These are phyloP conservation scores for Tethya wilhelma DNA, from an alignment of 37 sponge, comb jelly and placozoan species.

Conservation along the genomic window DNA sequence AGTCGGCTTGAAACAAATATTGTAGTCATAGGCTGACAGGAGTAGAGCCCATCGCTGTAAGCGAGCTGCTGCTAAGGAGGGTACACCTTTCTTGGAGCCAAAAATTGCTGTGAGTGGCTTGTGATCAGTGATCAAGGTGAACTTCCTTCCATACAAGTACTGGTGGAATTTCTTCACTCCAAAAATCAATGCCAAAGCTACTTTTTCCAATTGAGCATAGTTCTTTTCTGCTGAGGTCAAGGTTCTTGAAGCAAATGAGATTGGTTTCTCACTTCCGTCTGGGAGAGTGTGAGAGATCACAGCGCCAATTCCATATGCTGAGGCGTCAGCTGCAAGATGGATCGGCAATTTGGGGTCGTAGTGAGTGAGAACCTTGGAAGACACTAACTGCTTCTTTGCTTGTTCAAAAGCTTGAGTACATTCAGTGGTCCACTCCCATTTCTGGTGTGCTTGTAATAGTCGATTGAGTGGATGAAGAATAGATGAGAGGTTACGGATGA, in stretches of 20 bases:
- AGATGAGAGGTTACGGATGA: conserved; percentile 41
- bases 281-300: conserved; percentile 1
- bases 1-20: background rate
- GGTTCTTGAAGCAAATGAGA: conserved; percentile 40
- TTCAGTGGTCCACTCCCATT: conserved; percentile 47
- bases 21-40: conserved; percentile 22
- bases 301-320: background rate
- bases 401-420: conserved; percentile 8
- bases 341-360: conserved; percentile 45
- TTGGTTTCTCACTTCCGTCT: conserved; percentile 14
- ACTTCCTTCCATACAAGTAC: conserved; percentile 1
- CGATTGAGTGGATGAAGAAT: conserved; percentile 36
- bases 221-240: conserved; percentile 1
- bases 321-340: background rate
- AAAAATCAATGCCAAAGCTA: conserved; percentile 1
- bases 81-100: background rate
- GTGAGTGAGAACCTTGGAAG: conserved; percentile 27
- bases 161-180: conserved; percentile 16
- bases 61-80: conserved; percentile 21
- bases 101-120: conserved; percentile 8
- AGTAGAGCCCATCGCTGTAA: conserved; percentile 25
- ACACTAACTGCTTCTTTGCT: conserved; percentile 17
- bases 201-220: conserved; percentile 1
- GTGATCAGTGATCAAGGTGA: conserved; percentile 17
- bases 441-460: background rate